Percentiles rank a stretch among this genome's conserved stretches.
Evolutionary conservation across 1,140 invertebrate genomes (phyloP).

Genomic region (Sycophaga agraensis): DNA sequence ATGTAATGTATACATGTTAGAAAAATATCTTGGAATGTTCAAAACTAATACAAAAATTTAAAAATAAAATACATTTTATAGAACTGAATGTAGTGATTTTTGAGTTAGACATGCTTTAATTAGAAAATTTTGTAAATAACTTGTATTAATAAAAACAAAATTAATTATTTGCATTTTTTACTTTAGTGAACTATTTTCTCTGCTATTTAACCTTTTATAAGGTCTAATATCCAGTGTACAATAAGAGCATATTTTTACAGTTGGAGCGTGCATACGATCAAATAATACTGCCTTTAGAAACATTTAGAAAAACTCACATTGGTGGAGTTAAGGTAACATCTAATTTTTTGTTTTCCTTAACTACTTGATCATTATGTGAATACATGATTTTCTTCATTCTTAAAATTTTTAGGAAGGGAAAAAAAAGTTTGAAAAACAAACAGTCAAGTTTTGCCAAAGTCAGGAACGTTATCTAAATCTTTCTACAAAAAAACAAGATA

Average conservation of each 20-base stretch:
- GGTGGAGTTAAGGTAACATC: conserved; percentile 83
- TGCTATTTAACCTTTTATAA: no score
- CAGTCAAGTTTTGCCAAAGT: conserved; percentile 92
- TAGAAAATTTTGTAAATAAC: conserved; percentile 17
- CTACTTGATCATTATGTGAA: background rate
- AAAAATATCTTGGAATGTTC: no score
- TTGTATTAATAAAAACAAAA: no score
- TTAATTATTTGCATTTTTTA: background rate
- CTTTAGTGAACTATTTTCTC: background rate
- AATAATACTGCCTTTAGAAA: conserved; percentile 88
- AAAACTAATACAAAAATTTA: no score
- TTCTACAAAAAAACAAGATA: conserved; percentile 91
- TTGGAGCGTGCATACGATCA: conserved; percentile 85
- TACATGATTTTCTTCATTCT: no score
- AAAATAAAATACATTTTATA: no score
- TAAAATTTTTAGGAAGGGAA: conserved; percentile 76
- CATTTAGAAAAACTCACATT: conserved; percentile 92
- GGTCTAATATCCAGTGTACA: conserved; percentile 6
- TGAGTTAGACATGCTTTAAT: no score
- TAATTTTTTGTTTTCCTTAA: conserved; percentile 1
- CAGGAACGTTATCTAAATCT: conserved; percentile 93
- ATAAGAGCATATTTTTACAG: conserved; percentile 61
- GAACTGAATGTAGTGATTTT: no score
- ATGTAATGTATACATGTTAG: no score
- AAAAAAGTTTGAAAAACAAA: conserved; percentile 98